A percentile compares a stretch with the other conserved stretches of the same genome.
phyloP scores from a whole-genome alignment of 2,113 vertebrate genomes.

The Brienomyrus brachyistius region DNA sequence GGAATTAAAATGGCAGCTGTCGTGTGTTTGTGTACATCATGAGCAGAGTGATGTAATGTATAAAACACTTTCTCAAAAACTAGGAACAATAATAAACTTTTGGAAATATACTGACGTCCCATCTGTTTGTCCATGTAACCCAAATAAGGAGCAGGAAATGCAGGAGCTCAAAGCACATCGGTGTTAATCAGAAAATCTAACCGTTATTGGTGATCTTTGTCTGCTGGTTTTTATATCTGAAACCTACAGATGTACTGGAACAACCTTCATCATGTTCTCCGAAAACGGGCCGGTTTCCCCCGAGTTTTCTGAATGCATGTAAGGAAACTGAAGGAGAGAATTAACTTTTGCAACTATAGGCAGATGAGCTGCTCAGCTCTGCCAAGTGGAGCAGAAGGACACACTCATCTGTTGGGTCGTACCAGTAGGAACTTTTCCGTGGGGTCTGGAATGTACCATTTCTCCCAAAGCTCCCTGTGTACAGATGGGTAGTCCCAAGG shows the following conservation, averaged over 20 bases:
- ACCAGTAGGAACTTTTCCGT: slow-evolving; percentile 72
- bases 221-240: background rate
- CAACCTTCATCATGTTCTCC: background rate
- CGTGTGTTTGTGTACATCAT: slow-evolving; percentile 12
- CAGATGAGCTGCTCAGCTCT: background rate
- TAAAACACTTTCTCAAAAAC: background rate
- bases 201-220: background rate
- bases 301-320: background rate
- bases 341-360: background rate
- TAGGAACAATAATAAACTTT: slow-evolving; percentile 4
- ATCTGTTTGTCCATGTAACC: background rate
- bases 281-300: background rate
- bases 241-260: background rate
- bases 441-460: slow-evolving; percentile 91
- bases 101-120: background rate
- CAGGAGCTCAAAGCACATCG: background rate
- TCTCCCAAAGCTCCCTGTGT: slow-evolving; percentile 85
- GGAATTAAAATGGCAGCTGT: slow-evolving; percentile 12
- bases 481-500: slow-evolving; percentile 83
- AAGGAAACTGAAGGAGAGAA: background rate
- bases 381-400: background rate
- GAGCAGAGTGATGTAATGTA: background rate
- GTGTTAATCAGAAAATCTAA: background rate
- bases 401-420: slow-evolving; percentile 55
- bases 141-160: background rate